Evolutionary conservation across 2,888 invertebrate species (phyloP).

Genomic region (Trisateles emortualis): DNA sequence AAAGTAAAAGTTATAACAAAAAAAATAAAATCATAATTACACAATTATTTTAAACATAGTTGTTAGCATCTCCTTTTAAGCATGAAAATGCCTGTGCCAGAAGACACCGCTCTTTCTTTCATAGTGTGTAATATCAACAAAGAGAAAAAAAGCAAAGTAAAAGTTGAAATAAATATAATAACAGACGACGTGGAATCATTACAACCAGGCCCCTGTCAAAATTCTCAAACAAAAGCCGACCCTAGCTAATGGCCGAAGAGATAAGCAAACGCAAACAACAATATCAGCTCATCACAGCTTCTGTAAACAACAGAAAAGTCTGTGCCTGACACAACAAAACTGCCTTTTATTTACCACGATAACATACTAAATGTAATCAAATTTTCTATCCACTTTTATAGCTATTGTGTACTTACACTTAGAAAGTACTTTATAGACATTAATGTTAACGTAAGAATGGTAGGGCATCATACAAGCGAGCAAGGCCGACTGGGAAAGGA

Average conservation of each 20-base stretch:
- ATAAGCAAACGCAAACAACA: conserved; percentile 25
- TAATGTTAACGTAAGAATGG: no score
- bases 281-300: conserved; percentile 18
- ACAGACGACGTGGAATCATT: conserved; percentile 7
- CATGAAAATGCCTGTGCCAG: no score
- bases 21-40: no score
- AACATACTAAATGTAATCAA: conserved; percentile 27
- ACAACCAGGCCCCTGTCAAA: conserved; percentile 12
- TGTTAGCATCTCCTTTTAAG: no score
- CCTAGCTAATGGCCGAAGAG: conserved; percentile 18
- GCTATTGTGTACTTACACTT: neutral
- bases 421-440: no score
- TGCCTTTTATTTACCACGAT: conserved; percentile 12
- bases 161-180: neutral
- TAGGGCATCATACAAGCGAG: no score
- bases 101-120: no score
- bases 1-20: no score
- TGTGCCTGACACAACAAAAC: conserved; percentile 12
- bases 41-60: no score
- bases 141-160: neutral
- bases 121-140: no score
- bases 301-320: conserved; percentile 23
- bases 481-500: no score
- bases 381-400: conserved; percentile 8
- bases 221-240: conserved; percentile 20